These are phyloP conservation scores for Heliconius himera DNA, from an alignment of 1,140 invertebrate species.

Conservation along the genomic window DNA sequence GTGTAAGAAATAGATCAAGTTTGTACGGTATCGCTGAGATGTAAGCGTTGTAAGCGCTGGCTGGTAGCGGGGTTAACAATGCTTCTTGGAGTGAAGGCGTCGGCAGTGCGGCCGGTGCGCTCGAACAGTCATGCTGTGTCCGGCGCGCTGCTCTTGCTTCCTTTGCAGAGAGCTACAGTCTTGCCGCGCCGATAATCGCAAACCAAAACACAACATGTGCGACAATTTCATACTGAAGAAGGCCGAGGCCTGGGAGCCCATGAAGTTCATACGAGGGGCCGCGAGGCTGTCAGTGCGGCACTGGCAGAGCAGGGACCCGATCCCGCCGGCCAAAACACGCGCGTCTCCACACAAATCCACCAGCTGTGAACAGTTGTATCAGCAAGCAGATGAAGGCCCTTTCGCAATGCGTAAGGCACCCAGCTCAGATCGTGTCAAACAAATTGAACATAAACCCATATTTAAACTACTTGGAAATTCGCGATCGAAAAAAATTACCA, in stretches of 20 bases:
- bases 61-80: constrained; percentile 69
- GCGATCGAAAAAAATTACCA: constrained; percentile 62
- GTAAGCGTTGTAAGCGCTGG: constrained; percentile 47
- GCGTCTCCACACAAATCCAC: constrained; percentile 76
- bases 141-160: constrained; percentile 82
- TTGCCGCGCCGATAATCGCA: constrained; percentile 71
- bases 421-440: constrained; percentile 76
- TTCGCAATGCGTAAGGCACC: constrained; percentile 73
- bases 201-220: constrained; percentile 72
- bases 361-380: constrained; percentile 78
- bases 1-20: constrained; percentile 42
- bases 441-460: constrained; percentile 69
- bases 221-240: constrained; percentile 84
- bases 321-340: constrained; percentile 59
- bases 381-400: constrained; percentile 70
- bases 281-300: constrained; percentile 77
- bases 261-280: constrained; percentile 81
- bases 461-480: constrained; percentile 78
- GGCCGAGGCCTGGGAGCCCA: constrained; percentile 80
- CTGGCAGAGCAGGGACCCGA: constrained; percentile 75
- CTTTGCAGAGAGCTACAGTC: constrained; percentile 83
- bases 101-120: constrained; percentile 69
- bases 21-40: constrained; percentile 64
- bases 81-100: constrained; percentile 51
- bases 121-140: constrained; percentile 79